phyloP scores from a whole-genome alignment of 2,797 vertebrate species.

The Sebastes paucispinis region DNA sequence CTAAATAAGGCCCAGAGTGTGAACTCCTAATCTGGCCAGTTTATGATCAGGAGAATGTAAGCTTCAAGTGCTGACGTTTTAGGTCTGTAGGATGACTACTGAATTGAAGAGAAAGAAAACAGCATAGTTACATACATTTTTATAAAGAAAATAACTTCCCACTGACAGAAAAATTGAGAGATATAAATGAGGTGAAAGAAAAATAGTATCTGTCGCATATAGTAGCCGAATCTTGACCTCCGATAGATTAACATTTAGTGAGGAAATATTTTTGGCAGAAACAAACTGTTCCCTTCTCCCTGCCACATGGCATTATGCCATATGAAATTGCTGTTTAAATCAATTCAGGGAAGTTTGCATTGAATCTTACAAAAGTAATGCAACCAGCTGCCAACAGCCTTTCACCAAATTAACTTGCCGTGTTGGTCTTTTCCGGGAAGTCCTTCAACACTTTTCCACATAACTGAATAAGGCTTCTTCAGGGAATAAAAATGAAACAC shows the following conservation, averaged over 20 bases:
- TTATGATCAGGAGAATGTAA: conserved; percentile 2
- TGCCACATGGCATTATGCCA: not conserved
- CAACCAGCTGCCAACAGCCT: conserved; percentile 15
- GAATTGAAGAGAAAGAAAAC: not conserved
- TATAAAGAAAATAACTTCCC: not conserved
- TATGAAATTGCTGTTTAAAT: conserved; percentile 15
- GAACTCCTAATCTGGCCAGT: conserved; percentile 13
- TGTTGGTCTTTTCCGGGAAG: not conserved
- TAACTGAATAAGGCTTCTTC: conserved; percentile 3
- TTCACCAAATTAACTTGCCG: conserved; percentile 4
- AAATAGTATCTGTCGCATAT: not conserved
- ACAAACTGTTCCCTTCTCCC: not conserved
- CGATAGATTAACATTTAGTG: not conserved
- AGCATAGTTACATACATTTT: not conserved
- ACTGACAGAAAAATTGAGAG: not conserved
- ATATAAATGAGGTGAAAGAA: not conserved
- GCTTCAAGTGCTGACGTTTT: not conserved
- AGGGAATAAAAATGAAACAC: conserved; percentile 9
- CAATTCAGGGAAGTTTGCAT: conserved; percentile 7
- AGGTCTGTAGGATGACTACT: not conserved
- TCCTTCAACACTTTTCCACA: conserved; percentile 9
- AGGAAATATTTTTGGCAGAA: not conserved
- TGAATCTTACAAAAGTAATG: conserved; percentile 4
- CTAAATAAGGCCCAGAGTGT: conserved; percentile 16
- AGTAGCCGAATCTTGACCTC: not conserved